These are phyloP conservation scores for Brachylomia viminalis DNA, from an alignment of 2,888 invertebrate genomes.

Conservation along the genomic window DNA sequence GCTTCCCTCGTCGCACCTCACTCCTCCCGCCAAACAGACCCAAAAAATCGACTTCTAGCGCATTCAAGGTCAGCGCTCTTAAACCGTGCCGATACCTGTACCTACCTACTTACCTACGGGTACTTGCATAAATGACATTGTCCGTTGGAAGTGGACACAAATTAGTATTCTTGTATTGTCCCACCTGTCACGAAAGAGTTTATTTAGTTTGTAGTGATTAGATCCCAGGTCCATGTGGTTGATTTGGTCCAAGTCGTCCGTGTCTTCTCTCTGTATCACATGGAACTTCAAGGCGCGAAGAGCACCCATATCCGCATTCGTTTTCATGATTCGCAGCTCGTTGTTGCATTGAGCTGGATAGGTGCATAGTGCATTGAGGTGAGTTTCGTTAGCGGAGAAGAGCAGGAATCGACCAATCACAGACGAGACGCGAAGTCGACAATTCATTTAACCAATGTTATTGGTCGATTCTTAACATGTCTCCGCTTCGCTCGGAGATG, in stretches of 20 bases:
- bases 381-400: background rate
- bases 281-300: constrained; percentile 72
- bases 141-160: background rate
- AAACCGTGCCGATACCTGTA: no score
- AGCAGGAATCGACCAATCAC: background rate
- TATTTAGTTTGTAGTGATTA: constrained; percentile 77
- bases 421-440: background rate
- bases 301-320: constrained; percentile 69
- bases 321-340: constrained; percentile 73
- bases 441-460: no score
- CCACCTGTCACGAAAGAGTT: constrained; percentile 79
- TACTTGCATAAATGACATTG: background rate
- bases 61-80: no score
- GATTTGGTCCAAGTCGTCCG: constrained; percentile 71
- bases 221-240: constrained; percentile 67
- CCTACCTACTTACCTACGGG: no score
- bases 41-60: no score
- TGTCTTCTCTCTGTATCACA: constrained; percentile 57
- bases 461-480: background rate
- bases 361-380: background rate
- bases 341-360: constrained; percentile 77
- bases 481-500: background rate
- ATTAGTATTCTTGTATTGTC: background rate
- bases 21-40: no score
- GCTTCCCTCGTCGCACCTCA: no score